Evolutionary conservation across 2,888 invertebrate species (phyloP).

Genomic region (Ephialtes manifestator): DNA sequence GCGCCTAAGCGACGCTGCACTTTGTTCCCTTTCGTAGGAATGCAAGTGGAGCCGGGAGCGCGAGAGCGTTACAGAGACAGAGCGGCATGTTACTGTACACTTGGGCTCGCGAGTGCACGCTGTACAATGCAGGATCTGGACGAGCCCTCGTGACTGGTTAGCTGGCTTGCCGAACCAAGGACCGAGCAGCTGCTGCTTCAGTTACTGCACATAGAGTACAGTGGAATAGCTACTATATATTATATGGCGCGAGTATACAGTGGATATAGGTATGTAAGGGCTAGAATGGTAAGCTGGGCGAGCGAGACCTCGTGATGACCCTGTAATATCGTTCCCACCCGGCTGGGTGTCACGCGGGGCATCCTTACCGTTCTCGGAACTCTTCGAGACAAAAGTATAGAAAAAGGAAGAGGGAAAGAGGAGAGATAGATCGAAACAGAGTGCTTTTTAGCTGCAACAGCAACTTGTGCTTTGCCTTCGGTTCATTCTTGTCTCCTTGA

Average conservation of each 20-base stretch:
- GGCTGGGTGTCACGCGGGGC: slow-evolving; percentile 68
- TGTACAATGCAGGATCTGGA: slow-evolving; percentile 68
- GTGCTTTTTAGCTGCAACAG: slow-evolving; percentile 33
- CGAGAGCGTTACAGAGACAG: slow-evolving; percentile 49
- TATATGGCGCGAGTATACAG: background rate
- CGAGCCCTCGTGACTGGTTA: slow-evolving; percentile 72
- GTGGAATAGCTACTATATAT: slow-evolving; percentile 45
- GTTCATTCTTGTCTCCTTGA: slow-evolving; percentile 43
- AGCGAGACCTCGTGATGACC: slow-evolving; percentile 70
- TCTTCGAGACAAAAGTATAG: slow-evolving; percentile 32
- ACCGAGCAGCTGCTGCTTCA: slow-evolving; percentile 59
- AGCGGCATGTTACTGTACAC: slow-evolving; percentile 58
- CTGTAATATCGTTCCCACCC: slow-evolving; percentile 70
- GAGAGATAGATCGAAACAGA: slow-evolving; percentile 38
- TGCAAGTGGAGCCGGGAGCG: slow-evolving; percentile 63
- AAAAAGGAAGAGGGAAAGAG: slow-evolving; percentile 57
- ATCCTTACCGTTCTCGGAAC: slow-evolving; percentile 63
- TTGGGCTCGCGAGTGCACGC: slow-evolving; percentile 45
- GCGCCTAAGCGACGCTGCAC: slow-evolving; percentile 74
- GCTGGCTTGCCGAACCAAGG: slow-evolving; percentile 48
- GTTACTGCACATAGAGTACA: slow-evolving; percentile 31
- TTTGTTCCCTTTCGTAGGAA: slow-evolving; percentile 80
- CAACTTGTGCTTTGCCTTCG: slow-evolving; percentile 39
- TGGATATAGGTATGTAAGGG: slow-evolving; percentile 9
- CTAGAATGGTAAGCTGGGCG: slow-evolving; percentile 38